Base-by-base conservation (phyloP, 1,140 invertebrate species). In the Tyrophagus putrescentiae region DNA sequence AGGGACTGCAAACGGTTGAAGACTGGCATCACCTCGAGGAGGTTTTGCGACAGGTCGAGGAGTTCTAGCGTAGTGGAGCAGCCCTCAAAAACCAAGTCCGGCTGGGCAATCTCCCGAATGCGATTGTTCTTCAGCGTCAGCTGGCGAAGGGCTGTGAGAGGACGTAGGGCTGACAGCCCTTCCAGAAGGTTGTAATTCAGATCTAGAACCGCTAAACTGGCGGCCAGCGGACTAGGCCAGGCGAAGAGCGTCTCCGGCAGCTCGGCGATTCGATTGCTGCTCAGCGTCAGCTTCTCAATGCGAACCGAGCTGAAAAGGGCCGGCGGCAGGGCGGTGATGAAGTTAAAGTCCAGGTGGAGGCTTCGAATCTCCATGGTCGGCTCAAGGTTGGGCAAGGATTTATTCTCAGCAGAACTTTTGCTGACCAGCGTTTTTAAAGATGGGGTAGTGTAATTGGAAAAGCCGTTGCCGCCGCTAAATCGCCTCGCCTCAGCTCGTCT, bases 91-190 rank as follows among this genome's bases (percentile, higher is more conserved):
- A 85, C 85, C n/a, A n/a, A n/a, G 57, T 78, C 79, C 36, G 78
- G 2, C 3, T 31, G 77, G 65, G 85, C 84, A 21, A 92, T 76
- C 45, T 78, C 78, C 16, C 73, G 78, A 42, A 91, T 79, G 60
- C 79, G 78, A 71, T 91, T 91, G 64, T 84, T 84, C 9, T 84
- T 82, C 29, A 91, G 69, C 70, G 88, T 89, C 27, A 92, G 75
- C 70, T 86, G 88, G 62, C 83, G 80, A 1, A 91, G 70, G 44
- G 76, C 77, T 60, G 73, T 78, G 52, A 89, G 70, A 29, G 76
- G 73, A 50, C 75, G 77, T 29, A 90, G 70, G 21, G 84, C 82
- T 1, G 86, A 66, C 60, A 42, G 68, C 48, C 52, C 60, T 5
- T 64, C 57, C 3, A 70, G 57, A 7, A 65, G 61, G 62, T 70